Percentiles rank a stretch among this genome's conserved stretches.
These are phyloP conservation scores for Platalea minor DNA, from an alignment of 2,797 vertebrate species.

Conservation along the genomic window DNA sequence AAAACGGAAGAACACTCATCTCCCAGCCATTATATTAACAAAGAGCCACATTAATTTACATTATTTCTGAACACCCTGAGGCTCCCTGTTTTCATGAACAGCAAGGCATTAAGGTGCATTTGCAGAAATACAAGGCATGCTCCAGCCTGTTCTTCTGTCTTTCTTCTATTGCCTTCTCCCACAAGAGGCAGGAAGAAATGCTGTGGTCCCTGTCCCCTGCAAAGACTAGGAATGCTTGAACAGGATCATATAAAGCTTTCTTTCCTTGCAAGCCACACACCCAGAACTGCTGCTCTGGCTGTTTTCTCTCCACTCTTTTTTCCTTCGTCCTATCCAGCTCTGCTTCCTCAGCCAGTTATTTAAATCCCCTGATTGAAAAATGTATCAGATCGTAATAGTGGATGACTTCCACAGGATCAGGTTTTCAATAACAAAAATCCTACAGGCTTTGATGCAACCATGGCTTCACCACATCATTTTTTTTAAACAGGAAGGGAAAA, in stretches of 20 bases:
- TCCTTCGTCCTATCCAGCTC: neutral
- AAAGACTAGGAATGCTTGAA: neutral
- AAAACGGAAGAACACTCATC: neutral
- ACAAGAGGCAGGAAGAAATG: neutral
- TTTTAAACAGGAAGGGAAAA: slow-evolving; percentile 18
- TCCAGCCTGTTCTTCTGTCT: neutral
- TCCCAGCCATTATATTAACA: neutral
- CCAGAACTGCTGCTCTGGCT: neutral
- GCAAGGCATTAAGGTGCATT: neutral
- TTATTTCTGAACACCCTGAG: neutral
- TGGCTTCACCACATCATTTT: neutral
- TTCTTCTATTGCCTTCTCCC: neutral
- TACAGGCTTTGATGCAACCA: neutral
- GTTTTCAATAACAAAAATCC: neutral
- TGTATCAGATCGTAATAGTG: neutral
- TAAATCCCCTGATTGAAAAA: slow-evolving; percentile 20
- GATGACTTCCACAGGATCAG: neutral
- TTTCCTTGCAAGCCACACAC: neutral
- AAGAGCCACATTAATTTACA: neutral
- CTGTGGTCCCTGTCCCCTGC: neutral
- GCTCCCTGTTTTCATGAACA: neutral
- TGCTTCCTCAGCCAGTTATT: slow-evolving; percentile 5
- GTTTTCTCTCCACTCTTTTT: neutral
- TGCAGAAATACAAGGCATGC: neutral
- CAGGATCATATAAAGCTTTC: neutral